Evolutionary conservation across 2,113 vertebrate species (phyloP).

Genomic region (Capricornis sumatraensis): DNA sequence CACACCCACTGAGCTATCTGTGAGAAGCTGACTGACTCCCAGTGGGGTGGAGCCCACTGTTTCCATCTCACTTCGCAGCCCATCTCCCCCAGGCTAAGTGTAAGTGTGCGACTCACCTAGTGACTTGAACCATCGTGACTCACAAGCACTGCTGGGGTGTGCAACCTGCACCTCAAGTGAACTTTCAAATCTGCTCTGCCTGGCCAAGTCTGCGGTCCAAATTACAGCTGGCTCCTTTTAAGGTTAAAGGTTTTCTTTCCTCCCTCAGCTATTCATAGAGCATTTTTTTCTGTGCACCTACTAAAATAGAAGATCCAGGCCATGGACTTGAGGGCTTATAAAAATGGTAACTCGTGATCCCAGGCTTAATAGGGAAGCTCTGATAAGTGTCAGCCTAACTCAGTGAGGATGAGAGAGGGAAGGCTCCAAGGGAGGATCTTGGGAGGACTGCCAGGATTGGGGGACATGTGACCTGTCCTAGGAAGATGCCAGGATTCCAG

Average conservation of each 20-base stretch:
- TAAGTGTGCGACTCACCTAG: background rate
- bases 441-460: background rate
- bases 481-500: background rate
- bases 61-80: background rate
- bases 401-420: background rate
- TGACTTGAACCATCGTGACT: background rate
- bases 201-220: background rate
- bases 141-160: background rate
- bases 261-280: background rate
- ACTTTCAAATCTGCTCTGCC: background rate
- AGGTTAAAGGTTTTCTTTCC: background rate
- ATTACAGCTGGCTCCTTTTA: background rate
- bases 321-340: background rate
- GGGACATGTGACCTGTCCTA: background rate
- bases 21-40: background rate
- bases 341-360: background rate
- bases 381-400: background rate
- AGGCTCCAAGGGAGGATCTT: no score
- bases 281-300: background rate
- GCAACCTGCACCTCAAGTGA: background rate
- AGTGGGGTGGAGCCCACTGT: background rate
- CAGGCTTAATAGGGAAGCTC: no score
- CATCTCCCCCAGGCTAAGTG: background rate
- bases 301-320: background rate
- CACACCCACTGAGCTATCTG: background rate